These are phyloP conservation scores for Gortyna flavago DNA, from an alignment of 2,888 invertebrate species.

Conservation along the genomic window DNA sequence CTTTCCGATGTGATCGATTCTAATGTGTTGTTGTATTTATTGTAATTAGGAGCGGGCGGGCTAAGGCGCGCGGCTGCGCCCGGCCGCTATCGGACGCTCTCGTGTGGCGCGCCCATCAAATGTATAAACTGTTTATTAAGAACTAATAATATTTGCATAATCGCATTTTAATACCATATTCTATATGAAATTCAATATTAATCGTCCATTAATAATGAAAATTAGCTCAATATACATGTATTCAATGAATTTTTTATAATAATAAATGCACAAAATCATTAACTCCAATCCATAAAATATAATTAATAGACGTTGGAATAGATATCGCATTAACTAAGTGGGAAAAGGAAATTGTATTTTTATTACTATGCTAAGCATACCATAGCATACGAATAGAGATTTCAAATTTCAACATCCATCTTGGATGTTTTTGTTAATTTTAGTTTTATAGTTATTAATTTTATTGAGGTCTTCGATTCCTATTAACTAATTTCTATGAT, in stretches of 20 bases:
- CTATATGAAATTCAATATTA: conserved; percentile 87
- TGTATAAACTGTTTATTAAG: conserved; percentile 86
- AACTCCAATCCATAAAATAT: conserved; percentile 81
- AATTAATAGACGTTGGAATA: conserved; percentile 73
- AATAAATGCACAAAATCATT: conserved; percentile 81
- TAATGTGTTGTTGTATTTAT: conserved; percentile 88
- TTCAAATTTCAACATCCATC: conserved; percentile 65
- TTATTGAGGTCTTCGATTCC: conserved; percentile 62
- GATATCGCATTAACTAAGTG: conserved; percentile 75
- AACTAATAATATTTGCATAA: conserved; percentile 90
- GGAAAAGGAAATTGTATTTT: conserved; percentile 77
- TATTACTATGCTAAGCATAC: conserved; percentile 68
- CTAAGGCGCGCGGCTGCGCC: conserved; percentile 33
- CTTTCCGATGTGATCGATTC: conserved; percentile 88
- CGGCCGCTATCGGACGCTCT: conserved; percentile 56
- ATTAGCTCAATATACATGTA: conserved; percentile 84
- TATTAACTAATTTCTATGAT: conserved; percentile 57
- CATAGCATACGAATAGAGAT: conserved; percentile 68
- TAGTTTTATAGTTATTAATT: conserved; percentile 62
- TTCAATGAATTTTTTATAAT: conserved; percentile 78
- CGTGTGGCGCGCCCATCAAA: conserved; percentile 84
- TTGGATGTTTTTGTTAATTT: conserved; percentile 57
- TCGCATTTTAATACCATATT: conserved; percentile 84
- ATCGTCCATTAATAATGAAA: conserved; percentile 85
- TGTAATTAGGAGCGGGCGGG: conserved; percentile 80